phyloP scores from a whole-genome alignment of 2,888 invertebrate species.

The Andrena bicolor region DNA sequence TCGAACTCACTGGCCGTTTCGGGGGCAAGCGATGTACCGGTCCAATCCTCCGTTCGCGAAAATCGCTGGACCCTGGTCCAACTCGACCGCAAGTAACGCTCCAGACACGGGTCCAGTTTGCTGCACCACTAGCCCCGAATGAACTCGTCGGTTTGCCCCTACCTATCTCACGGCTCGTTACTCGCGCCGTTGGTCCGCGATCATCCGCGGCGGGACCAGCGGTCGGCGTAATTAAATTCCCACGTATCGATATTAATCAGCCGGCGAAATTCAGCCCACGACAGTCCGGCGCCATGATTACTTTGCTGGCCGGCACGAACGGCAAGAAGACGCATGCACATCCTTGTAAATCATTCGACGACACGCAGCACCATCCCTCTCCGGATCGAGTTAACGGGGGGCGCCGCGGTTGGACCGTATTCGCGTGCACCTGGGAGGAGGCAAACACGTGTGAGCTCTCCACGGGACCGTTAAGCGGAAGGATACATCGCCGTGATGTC shows the following conservation, averaged over 20 bases:
- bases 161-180: constrained; percentile 60
- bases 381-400: neutral
- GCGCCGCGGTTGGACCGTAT: neutral
- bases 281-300: neutral
- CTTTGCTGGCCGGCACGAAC: neutral
- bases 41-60: constrained; percentile 9
- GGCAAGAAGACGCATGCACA: neutral
- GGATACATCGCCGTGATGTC: constrained; percentile 4
- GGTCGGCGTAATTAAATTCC: constrained; percentile 39
- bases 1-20: neutral
- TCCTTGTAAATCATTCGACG: neutral
- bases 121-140: constrained; percentile 57
- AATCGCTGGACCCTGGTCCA: constrained; percentile 27
- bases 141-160: constrained; percentile 57
- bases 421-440: constrained; percentile 10
- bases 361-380: neutral
- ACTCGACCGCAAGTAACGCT: constrained; percentile 51
- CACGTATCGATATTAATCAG: constrained; percentile 32
- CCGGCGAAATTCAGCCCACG: constrained; percentile 1
- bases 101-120: constrained; percentile 50
- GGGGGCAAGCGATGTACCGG: neutral
- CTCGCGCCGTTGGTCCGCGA: constrained; percentile 22
- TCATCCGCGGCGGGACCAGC: neutral
- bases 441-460: constrained; percentile 36
- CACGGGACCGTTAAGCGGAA: neutral